A percentile compares a stretch with the other conserved stretches of the same genome.
These are phyloP conservation scores for Amphilophus citrinellus DNA, from an alignment of 2,113 vertebrate genomes.

Conservation along the genomic window DNA sequence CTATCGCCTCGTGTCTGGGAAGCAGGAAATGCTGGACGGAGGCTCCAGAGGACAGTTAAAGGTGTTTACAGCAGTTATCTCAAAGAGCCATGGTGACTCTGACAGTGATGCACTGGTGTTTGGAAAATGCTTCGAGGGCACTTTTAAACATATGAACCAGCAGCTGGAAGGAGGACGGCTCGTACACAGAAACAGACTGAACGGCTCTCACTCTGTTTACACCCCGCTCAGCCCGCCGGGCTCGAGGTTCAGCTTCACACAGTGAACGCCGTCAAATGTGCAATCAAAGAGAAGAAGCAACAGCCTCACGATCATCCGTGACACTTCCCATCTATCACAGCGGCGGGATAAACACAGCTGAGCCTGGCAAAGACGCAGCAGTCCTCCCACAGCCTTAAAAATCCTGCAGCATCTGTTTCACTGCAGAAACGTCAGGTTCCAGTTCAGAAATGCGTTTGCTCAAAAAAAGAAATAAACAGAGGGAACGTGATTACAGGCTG, in stretches of 20 bases:
- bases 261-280: not conserved
- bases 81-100: not conserved
- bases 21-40: too few species aligned
- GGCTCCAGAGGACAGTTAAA: not conserved
- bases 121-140: not conserved
- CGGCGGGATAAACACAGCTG: slow-evolving; percentile 11
- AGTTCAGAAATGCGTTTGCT: not conserved
- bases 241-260: not conserved
- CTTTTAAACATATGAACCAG: slow-evolving; percentile 18
- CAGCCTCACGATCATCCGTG: not conserved
- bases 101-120: not conserved
- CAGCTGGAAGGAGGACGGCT: slow-evolving; percentile 1
- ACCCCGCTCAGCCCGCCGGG: not conserved
- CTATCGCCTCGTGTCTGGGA: not conserved
- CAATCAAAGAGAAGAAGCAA: not conserved
- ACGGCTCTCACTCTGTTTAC: not conserved
- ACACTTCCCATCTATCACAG: not conserved
- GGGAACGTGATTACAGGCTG: slow-evolving; percentile 19
- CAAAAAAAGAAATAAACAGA: not conserved
- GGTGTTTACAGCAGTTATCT: not conserved
- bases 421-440: rapidly evolving
- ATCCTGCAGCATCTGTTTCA: not conserved
- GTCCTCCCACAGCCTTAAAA: not conserved
- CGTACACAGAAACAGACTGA: not conserved
- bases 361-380: not conserved